phyloP scores from a whole-genome alignment of 2,113 vertebrate species.

The Ciconia boyciana region DNA sequence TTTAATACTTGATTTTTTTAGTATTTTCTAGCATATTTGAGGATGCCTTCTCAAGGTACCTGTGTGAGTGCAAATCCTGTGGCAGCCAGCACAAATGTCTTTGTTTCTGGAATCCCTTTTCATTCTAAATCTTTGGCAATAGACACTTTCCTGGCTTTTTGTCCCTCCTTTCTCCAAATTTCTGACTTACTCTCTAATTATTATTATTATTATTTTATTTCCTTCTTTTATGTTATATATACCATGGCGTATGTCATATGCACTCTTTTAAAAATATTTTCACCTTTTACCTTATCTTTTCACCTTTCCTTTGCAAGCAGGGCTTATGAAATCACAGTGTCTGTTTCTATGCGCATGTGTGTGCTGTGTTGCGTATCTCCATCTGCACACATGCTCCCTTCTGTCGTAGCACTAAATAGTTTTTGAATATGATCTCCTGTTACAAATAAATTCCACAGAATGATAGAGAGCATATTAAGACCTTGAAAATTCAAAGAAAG shows the following conservation, averaged over 20 bases:
- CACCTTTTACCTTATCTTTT: background rate
- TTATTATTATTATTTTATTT: background rate
- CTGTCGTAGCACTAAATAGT: background rate
- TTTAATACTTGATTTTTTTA: background rate
- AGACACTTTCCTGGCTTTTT: background rate
- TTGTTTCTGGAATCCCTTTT: background rate
- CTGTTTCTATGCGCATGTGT: background rate
- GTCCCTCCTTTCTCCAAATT: background rate
- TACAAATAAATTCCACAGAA: background rate
- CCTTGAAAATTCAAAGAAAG: background rate
- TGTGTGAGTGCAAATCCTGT: background rate
- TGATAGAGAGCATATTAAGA: background rate
- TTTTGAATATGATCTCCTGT: background rate
- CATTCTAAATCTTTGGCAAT: background rate
- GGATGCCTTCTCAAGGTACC: background rate
- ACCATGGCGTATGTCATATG: accelerated
- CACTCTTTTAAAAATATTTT: background rate
- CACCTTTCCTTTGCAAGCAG: background rate
- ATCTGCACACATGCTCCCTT: background rate
- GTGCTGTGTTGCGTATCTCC: background rate
- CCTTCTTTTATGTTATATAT: background rate
- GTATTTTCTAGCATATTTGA: background rate
- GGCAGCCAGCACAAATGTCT: background rate
- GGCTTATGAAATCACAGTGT: background rate
- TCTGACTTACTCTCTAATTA: background rate